Percentiles rank a stretch among this genome's conserved stretches.
Conservation (phyloP, 1,140 invertebrate genomes). For the Harpegnathos saltator region DNA sequence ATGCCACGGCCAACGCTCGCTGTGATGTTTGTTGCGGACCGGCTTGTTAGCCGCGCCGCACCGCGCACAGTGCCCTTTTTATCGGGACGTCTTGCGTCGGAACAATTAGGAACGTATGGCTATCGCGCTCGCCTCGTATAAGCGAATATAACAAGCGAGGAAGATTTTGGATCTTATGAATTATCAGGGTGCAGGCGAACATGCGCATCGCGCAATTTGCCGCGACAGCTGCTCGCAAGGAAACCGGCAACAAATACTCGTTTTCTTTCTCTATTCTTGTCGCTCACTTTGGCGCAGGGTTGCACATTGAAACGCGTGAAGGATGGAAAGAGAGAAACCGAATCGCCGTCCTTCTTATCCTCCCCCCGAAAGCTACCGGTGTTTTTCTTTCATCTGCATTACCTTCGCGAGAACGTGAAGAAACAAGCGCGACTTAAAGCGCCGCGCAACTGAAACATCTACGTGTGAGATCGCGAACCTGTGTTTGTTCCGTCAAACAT, state of each 20-base stretch:
- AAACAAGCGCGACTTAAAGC: neutral
- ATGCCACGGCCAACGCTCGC: too few species aligned
- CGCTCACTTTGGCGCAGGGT: too few species aligned
- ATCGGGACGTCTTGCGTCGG: neutral
- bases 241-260: constrained; percentile 19
- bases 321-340: neutral
- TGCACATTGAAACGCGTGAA: constrained; percentile 16
- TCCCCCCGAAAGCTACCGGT: neutral
- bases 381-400: constrained; percentile 49
- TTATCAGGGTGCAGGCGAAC: neutral
- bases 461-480: constrained; percentile 8
- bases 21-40: neutral
- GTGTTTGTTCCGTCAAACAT: constrained; percentile 1
- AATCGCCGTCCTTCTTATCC: neutral
- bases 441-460: constrained; percentile 11
- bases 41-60: neutral
- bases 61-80: neutral
- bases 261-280: neutral
- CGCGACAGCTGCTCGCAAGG: too few species aligned
- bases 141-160: neutral
- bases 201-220: neutral
- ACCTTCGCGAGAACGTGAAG: constrained; percentile 1
- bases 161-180: neutral
- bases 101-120: neutral
- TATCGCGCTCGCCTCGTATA: neutral